phyloP scores from a whole-genome alignment of 2,888 invertebrate species.

The Sinohyriopsis cumingii region DNA sequence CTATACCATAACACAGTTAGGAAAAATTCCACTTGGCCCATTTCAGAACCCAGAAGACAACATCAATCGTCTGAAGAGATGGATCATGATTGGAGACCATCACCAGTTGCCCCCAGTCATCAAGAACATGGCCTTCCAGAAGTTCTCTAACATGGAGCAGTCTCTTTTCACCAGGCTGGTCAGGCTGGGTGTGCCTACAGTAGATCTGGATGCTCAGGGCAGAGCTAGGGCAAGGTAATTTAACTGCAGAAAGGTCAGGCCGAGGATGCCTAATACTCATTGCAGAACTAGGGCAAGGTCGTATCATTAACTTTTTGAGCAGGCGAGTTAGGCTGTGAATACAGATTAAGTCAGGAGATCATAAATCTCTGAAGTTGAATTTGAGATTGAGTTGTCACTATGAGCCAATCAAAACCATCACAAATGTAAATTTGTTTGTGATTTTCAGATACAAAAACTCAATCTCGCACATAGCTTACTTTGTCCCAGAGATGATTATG shows the following conservation, averaged over 20 bases:
- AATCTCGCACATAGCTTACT: too few relatives aligned
- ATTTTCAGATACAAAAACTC: too few relatives aligned
- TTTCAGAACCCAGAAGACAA: constrained; percentile 92
- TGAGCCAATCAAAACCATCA: too few relatives aligned
- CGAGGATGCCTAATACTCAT: constrained; percentile 98
- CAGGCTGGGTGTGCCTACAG: constrained; percentile 95
- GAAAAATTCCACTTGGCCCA: too few relatives aligned
- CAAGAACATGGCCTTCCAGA: constrained; percentile 99
- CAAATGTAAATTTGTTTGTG: too few relatives aligned
- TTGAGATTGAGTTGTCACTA: too few relatives aligned
- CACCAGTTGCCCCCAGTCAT: constrained; percentile 99
- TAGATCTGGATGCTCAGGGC: constrained; percentile 98
- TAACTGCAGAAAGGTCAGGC: constrained; percentile 94
- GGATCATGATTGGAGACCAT: constrained; percentile 99
- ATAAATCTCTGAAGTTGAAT: background rate
- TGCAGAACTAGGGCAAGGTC: constrained; percentile 80
- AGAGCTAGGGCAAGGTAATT: constrained; percentile 77
- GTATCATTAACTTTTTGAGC: constrained; percentile 81
- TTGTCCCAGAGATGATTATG: too few relatives aligned
- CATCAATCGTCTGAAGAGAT: constrained; percentile 93
- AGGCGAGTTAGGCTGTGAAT: constrained; percentile 96
- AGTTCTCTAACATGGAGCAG: constrained; percentile 99
- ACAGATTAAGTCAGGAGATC: constrained; percentile 67
- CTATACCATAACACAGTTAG: too few relatives aligned
- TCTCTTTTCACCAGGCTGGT: constrained; percentile 97